These are phyloP conservation scores for Toxostoma redivivum DNA, from an alignment of 2,113 vertebrate genomes.

Conservation along the genomic window DNA sequence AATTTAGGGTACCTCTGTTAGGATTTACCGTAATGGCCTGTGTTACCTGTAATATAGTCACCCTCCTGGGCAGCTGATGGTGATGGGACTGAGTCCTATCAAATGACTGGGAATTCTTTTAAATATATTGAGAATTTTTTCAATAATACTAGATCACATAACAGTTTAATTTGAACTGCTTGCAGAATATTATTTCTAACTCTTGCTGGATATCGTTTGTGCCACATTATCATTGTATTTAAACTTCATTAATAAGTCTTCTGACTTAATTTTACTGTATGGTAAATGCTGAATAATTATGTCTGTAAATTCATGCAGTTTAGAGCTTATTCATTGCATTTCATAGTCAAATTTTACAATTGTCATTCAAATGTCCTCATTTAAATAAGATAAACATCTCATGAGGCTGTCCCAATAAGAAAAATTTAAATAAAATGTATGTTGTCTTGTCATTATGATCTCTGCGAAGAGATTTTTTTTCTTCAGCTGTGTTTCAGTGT, in stretches of 20 bases:
- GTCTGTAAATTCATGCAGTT: background rate
- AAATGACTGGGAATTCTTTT: background rate
- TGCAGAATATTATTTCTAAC: background rate
- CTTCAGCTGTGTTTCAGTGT: background rate
- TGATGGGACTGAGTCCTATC: background rate
- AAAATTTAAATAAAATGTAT: constrained; percentile 8
- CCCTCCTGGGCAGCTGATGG: background rate
- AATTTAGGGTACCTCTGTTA: background rate
- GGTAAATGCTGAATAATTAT: background rate
- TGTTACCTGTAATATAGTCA: background rate
- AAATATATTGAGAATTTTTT: background rate
- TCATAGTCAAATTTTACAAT: constrained; percentile 2
- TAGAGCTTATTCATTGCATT: constrained; percentile 15
- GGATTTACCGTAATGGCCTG: background rate
- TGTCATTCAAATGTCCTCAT: constrained; percentile 21
- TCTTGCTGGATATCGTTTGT: background rate
- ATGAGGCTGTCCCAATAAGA: background rate
- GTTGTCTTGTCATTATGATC: background rate
- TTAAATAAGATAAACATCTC: background rate
- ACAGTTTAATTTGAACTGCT: background rate
- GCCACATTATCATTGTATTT: background rate
- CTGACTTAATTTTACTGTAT: background rate
- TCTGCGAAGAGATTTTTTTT: background rate
- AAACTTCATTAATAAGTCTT: background rate
- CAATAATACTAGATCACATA: background rate